A percentile compares a stretch with the other conserved stretches of the same genome.
Conservation (phyloP, 2,113 vertebrate species). For the Elanoides forficatus region DNA sequence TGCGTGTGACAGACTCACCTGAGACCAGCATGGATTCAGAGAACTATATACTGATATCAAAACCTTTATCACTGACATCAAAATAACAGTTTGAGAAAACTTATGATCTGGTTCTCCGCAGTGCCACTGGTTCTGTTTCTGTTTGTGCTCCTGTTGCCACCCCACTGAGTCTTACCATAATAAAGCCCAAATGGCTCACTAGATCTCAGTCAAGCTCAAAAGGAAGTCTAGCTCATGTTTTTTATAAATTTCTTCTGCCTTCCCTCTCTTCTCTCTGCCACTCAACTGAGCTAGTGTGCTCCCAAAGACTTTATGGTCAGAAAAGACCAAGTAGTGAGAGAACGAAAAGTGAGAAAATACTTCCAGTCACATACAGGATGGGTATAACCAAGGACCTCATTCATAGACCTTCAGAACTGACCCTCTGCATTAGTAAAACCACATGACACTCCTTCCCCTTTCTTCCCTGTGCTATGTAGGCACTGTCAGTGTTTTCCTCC, state of each 20-base stretch:
- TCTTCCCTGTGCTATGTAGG: background rate
- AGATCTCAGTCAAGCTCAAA: background rate
- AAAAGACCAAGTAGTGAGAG: background rate
- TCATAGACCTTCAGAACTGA: background rate
- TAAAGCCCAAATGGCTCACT: background rate
- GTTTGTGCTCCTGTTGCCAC: background rate
- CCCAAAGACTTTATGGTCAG: background rate
- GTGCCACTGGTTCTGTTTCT: background rate
- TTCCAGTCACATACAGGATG: background rate
- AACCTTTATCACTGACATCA: background rate
- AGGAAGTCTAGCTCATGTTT: background rate
- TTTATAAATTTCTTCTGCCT: background rate
- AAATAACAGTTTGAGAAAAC: background rate
- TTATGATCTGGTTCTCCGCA: background rate
- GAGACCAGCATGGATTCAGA: background rate
- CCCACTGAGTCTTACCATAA: background rate
- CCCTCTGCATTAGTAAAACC: background rate
- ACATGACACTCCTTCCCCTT: background rate
- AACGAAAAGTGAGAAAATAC: background rate
- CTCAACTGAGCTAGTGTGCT: background rate
- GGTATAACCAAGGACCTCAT: background rate
- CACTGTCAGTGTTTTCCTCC: background rate
- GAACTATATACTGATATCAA: background rate
- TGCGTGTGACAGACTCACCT: background rate
- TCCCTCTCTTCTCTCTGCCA: background rate